Conservation (phyloP, 2,888 invertebrate genomes). For the Brachylomia viminalis region DNA sequence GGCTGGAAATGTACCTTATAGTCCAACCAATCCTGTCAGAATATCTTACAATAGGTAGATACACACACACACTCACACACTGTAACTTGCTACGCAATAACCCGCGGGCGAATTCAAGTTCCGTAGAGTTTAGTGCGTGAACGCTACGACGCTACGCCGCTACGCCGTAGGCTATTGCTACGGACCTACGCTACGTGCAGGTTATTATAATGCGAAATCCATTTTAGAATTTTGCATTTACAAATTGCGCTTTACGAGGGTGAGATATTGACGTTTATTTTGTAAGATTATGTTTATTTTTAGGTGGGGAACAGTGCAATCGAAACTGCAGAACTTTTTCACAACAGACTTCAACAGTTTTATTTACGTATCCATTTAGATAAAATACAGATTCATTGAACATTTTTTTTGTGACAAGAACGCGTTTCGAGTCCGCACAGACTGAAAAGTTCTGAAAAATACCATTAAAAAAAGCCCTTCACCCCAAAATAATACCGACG, state of each 20-base stretch:
- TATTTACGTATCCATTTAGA: background rate
- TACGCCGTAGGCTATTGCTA: conserved; percentile 81
- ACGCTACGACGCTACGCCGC: conserved; percentile 76
- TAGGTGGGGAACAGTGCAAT: background rate
- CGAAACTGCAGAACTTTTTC: background rate
- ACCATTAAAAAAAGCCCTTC: conserved; percentile 11
- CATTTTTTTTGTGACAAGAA: background rate
- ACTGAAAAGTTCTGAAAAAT: background rate
- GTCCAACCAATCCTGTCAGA: background rate
- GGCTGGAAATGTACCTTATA: background rate
- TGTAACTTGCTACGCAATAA: conserved; percentile 65
- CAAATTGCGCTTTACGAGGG: conserved; percentile 43
- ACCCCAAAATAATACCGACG: conserved; percentile 49
- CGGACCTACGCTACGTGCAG: conserved; percentile 70
- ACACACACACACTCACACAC: conserved; percentile 2
- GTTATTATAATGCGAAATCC: conserved; percentile 59
- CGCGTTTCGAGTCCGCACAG: background rate
- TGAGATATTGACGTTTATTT: conserved; percentile 41
- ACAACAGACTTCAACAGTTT: background rate
- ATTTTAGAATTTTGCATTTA: conserved; percentile 55
- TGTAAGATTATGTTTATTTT: conserved; percentile 24
- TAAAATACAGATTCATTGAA: background rate
- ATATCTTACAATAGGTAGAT: conserved; percentile 8
- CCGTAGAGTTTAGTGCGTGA: conserved; percentile 66
- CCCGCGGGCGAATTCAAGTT: conserved; percentile 69